Percentiles rank a stretch among this genome's conserved stretches.
Conservation (phyloP, 2,113 vertebrate species). For the Pteronura brasiliensis region DNA sequence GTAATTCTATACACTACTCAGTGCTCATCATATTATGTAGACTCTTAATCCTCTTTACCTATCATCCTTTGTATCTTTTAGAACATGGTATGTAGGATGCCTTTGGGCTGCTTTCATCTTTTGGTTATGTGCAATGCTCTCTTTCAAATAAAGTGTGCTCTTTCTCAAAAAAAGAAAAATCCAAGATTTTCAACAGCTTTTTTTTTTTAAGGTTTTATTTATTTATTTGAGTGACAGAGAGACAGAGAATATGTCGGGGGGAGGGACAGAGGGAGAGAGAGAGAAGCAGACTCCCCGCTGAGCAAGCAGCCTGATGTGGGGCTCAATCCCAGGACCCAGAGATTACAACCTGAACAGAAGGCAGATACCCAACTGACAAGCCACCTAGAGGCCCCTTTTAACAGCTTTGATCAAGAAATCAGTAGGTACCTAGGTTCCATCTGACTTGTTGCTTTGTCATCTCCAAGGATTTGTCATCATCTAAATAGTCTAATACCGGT, state of each 20-base stretch:
- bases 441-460: not conserved
- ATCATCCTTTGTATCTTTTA: not conserved
- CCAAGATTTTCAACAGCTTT: conserved; percentile 79
- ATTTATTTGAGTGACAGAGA: no score
- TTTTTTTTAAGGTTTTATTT: no score
- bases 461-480: not conserved
- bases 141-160: conserved; percentile 67
- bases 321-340: not conserved
- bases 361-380: no score
- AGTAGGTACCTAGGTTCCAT: not conserved
- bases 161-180: conserved; percentile 80
- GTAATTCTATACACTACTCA: not conserved
- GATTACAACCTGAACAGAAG: not conserved
- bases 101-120: not conserved
- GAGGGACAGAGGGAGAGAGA: no score
- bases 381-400: not conserved
- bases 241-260: no score
- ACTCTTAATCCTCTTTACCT: not conserved
- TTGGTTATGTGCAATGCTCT: conserved; percentile 11
- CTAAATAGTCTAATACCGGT: not conserved
- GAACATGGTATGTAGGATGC: not conserved
- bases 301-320: not conserved
- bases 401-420: not conserved
- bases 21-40: not conserved
- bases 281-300: no score